Conservation (phyloP, 2,113 vertebrate species). For the Sprattus sprattus region DNA sequence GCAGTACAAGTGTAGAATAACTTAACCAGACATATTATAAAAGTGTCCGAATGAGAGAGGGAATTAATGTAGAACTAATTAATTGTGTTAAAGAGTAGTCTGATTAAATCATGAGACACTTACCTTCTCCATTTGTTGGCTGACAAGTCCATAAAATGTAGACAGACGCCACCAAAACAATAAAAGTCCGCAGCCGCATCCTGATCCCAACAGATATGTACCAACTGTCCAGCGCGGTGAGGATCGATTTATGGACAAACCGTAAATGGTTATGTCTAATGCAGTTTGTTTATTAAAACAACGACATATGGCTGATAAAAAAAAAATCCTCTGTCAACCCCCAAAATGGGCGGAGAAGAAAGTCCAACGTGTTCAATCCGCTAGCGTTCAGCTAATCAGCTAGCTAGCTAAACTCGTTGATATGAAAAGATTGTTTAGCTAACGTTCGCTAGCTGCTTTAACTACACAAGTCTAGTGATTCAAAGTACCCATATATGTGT, state of each 20-base stretch:
- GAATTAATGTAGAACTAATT: not conserved
- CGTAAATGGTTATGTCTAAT: constrained; percentile 21
- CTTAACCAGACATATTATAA: not conserved
- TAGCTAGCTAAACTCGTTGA: constrained; percentile 19
- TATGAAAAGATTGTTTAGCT: not conserved
- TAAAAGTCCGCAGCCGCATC: constrained; percentile 67
- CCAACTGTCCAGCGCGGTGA: constrained; percentile 39
- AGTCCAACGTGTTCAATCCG: constrained; percentile 71
- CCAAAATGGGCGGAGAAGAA: constrained; percentile 71
- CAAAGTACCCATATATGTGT: constrained; percentile 14
- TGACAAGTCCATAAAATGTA: constrained; percentile 65
- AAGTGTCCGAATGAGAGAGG: not conserved
- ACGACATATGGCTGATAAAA: constrained; percentile 53
- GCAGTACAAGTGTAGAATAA: not conserved
- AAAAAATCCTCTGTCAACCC: constrained; percentile 58
- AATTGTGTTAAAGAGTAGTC: not conserved
- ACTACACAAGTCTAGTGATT: constrained; percentile 6
- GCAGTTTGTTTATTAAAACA: constrained; percentile 54
- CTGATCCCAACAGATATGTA: constrained; percentile 46
- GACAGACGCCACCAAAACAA: constrained; percentile 59
- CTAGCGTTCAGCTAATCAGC: constrained; percentile 44
- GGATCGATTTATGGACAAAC: constrained; percentile 43
- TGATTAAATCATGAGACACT: constrained; percentile 50
- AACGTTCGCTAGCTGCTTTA: constrained; percentile 8
- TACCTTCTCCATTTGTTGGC: constrained; percentile 67